Percentiles rank a stretch among this genome's conserved stretches.
These are phyloP conservation scores for Micrasema longulum DNA, from an alignment of 1,140 invertebrate genomes.

Conservation along the genomic window DNA sequence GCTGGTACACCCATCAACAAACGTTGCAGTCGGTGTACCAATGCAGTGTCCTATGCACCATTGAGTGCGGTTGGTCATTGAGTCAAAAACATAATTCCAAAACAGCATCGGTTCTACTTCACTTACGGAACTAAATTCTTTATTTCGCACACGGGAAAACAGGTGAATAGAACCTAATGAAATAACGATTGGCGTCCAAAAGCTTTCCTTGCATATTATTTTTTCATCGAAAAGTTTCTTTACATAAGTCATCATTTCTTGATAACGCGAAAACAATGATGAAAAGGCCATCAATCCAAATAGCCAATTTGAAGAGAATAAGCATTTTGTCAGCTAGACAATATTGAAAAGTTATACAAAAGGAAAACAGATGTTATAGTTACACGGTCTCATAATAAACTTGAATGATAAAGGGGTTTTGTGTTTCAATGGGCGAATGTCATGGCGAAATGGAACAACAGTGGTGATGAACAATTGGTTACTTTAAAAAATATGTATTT, in stretches of 20 bases:
- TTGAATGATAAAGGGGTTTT: conserved; percentile 49
- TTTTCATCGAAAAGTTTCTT: neutral
- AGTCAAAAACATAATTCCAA: too few relatives aligned
- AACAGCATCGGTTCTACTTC: too few relatives aligned
- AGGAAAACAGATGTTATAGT: conserved; percentile 22
- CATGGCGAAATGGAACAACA: conserved; percentile 30
- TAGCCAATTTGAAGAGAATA: conserved; percentile 22
- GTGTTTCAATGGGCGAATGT: conserved; percentile 52
- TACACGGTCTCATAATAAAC: conserved; percentile 27
- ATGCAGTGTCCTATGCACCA: too few relatives aligned
- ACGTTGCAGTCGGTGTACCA: too few relatives aligned
- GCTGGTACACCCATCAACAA: too few relatives aligned
- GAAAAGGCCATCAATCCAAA: conserved; percentile 25
- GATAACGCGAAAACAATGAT: conserved; percentile 28
- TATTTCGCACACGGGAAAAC: too few relatives aligned
- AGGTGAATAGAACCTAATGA: too few relatives aligned
- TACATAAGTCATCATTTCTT: conserved; percentile 6
- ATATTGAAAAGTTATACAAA: conserved; percentile 31
- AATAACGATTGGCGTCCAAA: too few relatives aligned
- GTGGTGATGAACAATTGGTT: neutral
- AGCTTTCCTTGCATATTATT: too few relatives aligned
- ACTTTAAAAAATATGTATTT: too few relatives aligned
- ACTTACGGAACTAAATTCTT: too few relatives aligned
- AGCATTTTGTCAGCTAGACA: conserved; percentile 31
- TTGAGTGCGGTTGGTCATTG: too few relatives aligned